Base-by-base conservation (phyloP, 2,888 invertebrate species). In the Lochmaea capreae region DNA sequence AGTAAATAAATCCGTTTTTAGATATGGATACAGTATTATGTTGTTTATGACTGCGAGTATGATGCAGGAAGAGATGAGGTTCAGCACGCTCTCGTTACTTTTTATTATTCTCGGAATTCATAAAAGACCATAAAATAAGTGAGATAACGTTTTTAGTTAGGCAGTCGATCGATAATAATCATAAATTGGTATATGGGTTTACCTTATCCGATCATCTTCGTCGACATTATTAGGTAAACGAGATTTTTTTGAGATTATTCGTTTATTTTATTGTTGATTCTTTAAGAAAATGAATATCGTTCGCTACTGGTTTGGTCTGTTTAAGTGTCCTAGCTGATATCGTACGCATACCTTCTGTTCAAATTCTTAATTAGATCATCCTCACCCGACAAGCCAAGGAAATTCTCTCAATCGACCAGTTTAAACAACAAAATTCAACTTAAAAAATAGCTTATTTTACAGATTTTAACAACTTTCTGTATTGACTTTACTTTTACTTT, bases 41-140 rank as follows among this genome's bases (percentile, higher is more conserved):
- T 84, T 81, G 83, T 85, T 85, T 85, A 85, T 83, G 84, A 85
- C 84, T 77, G 79, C 82, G 77, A 81, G 78, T 81, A 81, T 82
- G 80, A 84, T 83, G 79, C 84, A 85, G 83, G 83, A 84, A 84
- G 83, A 84, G 84, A 84, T 84, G 83, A 83, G 79, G 79, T 78
- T 77, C 78, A 79, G 83, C 84, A 83, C 84, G 85, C 83, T 86
- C 86, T 86, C 86, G 85, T 86, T 86, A 86, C 83, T 85, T 86
- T 86, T 86, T 86, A 86, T 86, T 83, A 84, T 85, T 85, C 85
- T 82, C 78, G 81, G 85, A 85, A 86, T 84, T 85, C 84, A 84
- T 83, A 83, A 80, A 79, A 80, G 79, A 65, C 80, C 78, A 81
- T 82, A 82, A 81, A 82, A 80, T 80, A 82, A 82, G 80, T 78